A percentile compares a stretch with the other conserved stretches of the same genome.
Conservation (phyloP, 1,140 invertebrate genomes). For the Temnothorax nylanderi region DNA sequence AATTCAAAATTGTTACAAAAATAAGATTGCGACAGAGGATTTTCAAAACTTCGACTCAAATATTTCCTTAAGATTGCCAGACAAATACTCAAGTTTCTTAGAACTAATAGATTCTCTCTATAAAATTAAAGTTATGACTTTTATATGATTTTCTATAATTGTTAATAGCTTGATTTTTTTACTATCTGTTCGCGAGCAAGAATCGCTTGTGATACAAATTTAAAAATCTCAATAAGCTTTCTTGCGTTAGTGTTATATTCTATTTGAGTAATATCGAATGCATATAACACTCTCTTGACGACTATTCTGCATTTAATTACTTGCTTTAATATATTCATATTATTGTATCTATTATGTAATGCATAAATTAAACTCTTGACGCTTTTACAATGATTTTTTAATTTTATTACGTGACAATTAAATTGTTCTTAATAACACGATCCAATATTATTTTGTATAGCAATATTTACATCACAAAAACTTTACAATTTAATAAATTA, state of each 20-base stretch:
- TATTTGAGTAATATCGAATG: not conserved
- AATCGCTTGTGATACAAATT: not conserved
- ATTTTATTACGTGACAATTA: conserved; percentile 2
- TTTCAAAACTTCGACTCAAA: not conserved
- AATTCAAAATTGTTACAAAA: not conserved
- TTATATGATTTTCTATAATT: not conserved
- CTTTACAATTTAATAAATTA: not conserved
- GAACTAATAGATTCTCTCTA: not conserved
- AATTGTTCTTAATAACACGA: not conserved
- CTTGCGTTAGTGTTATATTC: not conserved
- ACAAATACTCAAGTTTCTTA: conserved; percentile 38
- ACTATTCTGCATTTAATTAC: conserved; percentile 35
- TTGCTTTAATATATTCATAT: conserved; percentile 30
- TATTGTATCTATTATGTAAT: conserved; percentile 23
- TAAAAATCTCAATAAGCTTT: not conserved
- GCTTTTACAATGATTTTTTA: conserved; percentile 47
- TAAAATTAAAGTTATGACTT: not conserved
- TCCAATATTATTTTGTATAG: conserved; percentile 9
- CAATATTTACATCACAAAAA: not conserved
- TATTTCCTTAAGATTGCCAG: conserved; percentile 13
- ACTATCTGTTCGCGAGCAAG: not conserved
- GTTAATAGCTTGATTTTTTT: not conserved
- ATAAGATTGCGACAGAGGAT: not conserved
- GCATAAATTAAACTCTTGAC: conserved; percentile 38
- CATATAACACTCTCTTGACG: not conserved